These are phyloP conservation scores for Pipra filicauda DNA, from an alignment of 2,113 vertebrate species.

Conservation along the genomic window DNA sequence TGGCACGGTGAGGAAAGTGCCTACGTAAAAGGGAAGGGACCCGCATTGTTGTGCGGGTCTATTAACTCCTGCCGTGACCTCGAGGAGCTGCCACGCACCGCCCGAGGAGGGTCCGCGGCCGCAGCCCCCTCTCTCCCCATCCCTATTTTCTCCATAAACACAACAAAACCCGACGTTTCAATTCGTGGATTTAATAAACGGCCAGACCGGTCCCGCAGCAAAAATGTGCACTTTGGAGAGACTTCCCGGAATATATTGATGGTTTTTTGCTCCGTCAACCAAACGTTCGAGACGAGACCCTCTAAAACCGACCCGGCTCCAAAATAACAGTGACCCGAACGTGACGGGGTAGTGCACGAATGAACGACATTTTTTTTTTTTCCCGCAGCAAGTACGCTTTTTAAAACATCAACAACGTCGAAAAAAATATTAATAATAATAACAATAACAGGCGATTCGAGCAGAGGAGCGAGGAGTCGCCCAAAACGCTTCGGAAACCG, in stretches of 20 bases:
- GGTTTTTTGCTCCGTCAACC: not conserved
- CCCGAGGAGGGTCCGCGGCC: not conserved
- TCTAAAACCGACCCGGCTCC: not conserved
- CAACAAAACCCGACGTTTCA: not conserved
- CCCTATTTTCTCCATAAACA: rapidly evolving
- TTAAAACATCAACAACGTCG: constrained; percentile 18
- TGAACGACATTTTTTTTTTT: not conserved
- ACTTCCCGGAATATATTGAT: not conserved
- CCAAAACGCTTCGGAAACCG: not conserved
- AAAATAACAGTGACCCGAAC: not conserved
- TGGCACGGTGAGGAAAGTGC: not conserved
- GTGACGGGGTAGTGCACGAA: not conserved
- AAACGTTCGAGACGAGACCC: not conserved
- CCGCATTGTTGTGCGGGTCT: not conserved
- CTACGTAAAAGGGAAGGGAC: not conserved
- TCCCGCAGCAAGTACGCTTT: constrained; percentile 21
- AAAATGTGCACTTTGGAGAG: not conserved
- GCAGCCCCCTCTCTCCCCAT: not conserved
- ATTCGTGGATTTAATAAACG: not conserved
- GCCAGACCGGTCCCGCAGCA: not conserved
- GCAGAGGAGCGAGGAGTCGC: constrained; percentile 24
- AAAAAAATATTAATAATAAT: not conserved
- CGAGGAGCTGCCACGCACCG: not conserved
- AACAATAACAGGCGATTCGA: not conserved
- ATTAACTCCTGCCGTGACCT: not conserved